Conservation (phyloP, 2,797 vertebrate genomes). For the Onychomys leucogaster region DNA sequence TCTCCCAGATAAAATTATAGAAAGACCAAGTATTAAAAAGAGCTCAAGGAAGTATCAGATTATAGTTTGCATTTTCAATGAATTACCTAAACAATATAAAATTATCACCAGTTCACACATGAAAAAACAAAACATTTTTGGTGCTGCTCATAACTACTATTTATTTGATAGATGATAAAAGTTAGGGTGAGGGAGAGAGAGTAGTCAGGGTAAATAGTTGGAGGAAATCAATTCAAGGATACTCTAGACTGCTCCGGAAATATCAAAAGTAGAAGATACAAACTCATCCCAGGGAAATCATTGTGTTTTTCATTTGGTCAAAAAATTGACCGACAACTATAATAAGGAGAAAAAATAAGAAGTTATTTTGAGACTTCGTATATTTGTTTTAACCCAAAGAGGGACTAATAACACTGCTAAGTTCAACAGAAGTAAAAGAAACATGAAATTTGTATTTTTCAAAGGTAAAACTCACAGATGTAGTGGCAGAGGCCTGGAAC, state of each 20-base stretch:
- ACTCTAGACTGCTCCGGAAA: background rate
- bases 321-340: accelerated
- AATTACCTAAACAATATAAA: background rate
- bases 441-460: background rate
- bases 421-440: background rate
- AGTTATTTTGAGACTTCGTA: background rate
- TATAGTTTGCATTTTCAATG: background rate
- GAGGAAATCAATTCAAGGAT: background rate
- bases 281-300: background rate
- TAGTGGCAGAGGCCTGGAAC: background rate
- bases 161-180: background rate
- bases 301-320: accelerated
- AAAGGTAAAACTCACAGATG: background rate
- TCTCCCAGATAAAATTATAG: background rate
- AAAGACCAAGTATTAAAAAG: background rate
- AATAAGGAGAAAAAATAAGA: background rate
- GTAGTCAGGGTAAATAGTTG: background rate
- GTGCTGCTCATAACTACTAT: background rate
- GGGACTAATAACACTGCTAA: background rate
- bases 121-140: background rate
- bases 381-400: background rate
- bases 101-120: background rate
- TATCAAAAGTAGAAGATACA: background rate
- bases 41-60: background rate
- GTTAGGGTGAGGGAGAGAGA: background rate